A percentile compares a stretch with the other conserved stretches of the same genome.
These are phyloP conservation scores for Thecophora atra DNA, from an alignment of 2,888 invertebrate genomes.

Conservation along the genomic window DNA sequence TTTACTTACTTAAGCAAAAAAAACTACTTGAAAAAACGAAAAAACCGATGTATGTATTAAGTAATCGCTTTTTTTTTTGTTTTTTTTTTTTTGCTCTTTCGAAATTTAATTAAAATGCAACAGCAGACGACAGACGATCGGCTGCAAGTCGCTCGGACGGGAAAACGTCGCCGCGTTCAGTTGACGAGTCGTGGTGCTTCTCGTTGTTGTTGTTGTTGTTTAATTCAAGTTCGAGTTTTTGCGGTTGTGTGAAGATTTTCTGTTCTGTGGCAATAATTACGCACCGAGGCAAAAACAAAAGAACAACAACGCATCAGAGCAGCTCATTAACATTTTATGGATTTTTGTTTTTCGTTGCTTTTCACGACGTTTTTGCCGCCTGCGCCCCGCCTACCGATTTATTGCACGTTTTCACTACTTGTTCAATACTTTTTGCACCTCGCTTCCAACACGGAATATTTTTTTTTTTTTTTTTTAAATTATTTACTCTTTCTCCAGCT, in stretches of 20 bases:
- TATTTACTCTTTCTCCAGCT: too few relatives aligned
- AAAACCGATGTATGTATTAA: conserved; percentile 4
- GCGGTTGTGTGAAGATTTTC: neutral
- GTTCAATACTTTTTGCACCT: neutral
- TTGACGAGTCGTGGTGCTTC: neutral
- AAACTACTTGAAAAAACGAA: neutral
- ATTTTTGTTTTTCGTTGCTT: neutral
- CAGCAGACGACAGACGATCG: conserved; percentile 38
- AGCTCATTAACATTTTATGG: neutral
- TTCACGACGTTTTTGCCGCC: conserved; percentile 4
- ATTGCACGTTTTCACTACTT: neutral
- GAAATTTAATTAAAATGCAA: conserved; percentile 54
- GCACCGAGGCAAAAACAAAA: conserved; percentile 14
- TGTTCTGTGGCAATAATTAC: conserved; percentile 3
- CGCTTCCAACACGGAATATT: neutral
- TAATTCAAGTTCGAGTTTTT: neutral
- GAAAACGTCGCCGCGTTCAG: neutral
- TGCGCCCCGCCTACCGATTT: neutral
- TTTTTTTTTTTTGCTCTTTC: conserved; percentile 47
- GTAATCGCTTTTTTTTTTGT: conserved; percentile 37
- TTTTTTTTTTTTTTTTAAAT: neutral
- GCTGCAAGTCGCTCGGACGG: neutral
- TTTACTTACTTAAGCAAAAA: neutral
- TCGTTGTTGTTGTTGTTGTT: conserved; percentile 11
- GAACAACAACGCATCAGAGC: neutral